Conservation (phyloP, 2,888 invertebrate genomes). For the Hirtodrosophila trivittata region DNA sequence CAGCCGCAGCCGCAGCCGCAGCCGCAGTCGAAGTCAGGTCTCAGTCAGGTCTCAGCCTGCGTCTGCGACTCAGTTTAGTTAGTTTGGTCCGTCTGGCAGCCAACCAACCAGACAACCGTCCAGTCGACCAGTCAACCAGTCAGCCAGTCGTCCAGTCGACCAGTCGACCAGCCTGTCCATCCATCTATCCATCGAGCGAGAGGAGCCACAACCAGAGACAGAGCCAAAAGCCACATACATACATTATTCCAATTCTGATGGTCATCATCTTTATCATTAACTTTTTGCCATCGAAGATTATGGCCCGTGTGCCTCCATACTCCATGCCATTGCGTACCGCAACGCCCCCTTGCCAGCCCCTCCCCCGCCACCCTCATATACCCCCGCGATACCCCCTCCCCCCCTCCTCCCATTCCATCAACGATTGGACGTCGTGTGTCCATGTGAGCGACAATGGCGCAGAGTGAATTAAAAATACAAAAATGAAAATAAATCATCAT, state of each 20-base stretch:
- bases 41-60: slow-evolving; percentile 21
- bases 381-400: slow-evolving; percentile 1
- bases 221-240: slow-evolving; percentile 45
- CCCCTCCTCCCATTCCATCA: background rate
- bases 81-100: slow-evolving; percentile 21
- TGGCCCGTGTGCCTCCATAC: slow-evolving; percentile 32
- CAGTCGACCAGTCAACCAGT: slow-evolving; percentile 9
- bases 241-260: slow-evolving; percentile 74
- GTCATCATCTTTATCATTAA: slow-evolving; percentile 75
- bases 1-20: slow-evolving; percentile 12
- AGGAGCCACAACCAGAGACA: slow-evolving; percentile 15
- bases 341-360: slow-evolving; percentile 27
- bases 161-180: slow-evolving; percentile 40
- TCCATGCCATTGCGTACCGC: slow-evolving; percentile 32
- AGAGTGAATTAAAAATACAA: slow-evolving; percentile 74
- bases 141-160: slow-evolving; percentile 33
- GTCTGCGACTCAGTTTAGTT: slow-evolving; percentile 17
- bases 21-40: slow-evolving; percentile 6
- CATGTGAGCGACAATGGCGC: slow-evolving; percentile 70
- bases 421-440: slow-evolving; percentile 29
- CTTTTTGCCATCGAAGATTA: slow-evolving; percentile 74
- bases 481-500: slow-evolving; percentile 74
- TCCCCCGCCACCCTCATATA: background rate
- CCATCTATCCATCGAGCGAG: slow-evolving; percentile 60
- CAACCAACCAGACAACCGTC: slow-evolving; percentile 11